Conservation (phyloP, 2,113 vertebrate genomes). For the Amphilophus citrinellus region DNA sequence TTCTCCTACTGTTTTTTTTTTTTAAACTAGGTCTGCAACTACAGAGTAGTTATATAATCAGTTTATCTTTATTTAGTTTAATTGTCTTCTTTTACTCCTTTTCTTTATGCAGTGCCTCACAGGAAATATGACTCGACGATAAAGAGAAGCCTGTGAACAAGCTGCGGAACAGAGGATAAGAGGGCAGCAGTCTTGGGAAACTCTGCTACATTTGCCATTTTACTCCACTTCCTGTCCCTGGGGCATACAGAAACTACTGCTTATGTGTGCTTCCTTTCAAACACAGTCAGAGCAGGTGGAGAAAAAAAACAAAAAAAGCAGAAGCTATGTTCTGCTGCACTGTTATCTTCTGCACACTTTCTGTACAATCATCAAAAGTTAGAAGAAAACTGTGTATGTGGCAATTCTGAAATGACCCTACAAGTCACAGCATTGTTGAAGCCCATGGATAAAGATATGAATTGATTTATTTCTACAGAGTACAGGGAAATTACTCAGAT, state of each 20-base stretch:
- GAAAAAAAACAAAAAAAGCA: slow-evolving; percentile 43
- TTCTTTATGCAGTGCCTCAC: not conserved
- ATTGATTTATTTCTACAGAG: slow-evolving; percentile 8
- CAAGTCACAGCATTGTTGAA: slow-evolving; percentile 7
- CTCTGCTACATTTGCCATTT: slow-evolving; percentile 47
- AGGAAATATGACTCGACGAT: slow-evolving; percentile 25
- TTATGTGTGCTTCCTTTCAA: slow-evolving; percentile 63
- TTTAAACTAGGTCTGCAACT: not conserved
- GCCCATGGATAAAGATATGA: slow-evolving; percentile 17
- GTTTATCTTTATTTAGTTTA: not conserved
- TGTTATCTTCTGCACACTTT: slow-evolving; percentile 32
- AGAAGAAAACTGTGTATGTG: slow-evolving; percentile 37
- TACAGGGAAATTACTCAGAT: slow-evolving; percentile 25
- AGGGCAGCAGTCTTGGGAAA: slow-evolving; percentile 57
- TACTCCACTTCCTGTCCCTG: slow-evolving; percentile 61
- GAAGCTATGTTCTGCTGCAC: slow-evolving; percentile 42
- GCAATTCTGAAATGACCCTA: slow-evolving; percentile 40
- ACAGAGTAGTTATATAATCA: not conserved
- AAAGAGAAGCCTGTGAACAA: slow-evolving; percentile 36
- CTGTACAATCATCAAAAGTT: slow-evolving; percentile 62
- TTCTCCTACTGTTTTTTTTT: not conserved
- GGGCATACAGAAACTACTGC: slow-evolving; percentile 30
- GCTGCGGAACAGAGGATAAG: not conserved
- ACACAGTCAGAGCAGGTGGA: slow-evolving; percentile 37
- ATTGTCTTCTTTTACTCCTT: not conserved